Base-by-base conservation (phyloP, 2,113 vertebrate species). In the Dascyllus trimaculatus region DNA sequence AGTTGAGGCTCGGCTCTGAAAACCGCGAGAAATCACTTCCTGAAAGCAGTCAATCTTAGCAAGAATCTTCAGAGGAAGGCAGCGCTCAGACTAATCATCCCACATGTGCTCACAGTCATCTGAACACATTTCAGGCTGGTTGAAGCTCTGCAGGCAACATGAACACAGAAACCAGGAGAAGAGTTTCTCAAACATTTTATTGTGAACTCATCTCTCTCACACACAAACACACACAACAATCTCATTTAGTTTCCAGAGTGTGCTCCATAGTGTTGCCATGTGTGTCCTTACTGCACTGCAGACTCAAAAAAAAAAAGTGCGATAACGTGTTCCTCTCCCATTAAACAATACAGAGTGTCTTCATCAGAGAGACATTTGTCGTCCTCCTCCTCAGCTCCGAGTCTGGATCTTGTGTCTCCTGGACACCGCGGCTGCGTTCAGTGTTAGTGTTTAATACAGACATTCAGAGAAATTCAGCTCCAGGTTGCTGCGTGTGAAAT, bases 1-100 rank as follows among this genome's bases (percentile, higher is more conserved):
- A 67, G 64, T 53, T 64, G 84, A 85, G 59, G 49, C 71, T 71
- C 29, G 56, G 60, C 56, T 80, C 32, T 76, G 6, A 54, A 89
- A 88, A 89, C 87, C 84, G 45, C 85, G 78, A 88, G 83, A 86
- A 93, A 91, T 88, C 95, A 96, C 96, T 98, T 98, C 97, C 97
- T 97, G 96, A 95, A 95, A 92, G 92, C 94, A 59, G 29, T 58
- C 73, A 94, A 95, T 91, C 93, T 86, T 79, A 93, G 89, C 80
- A 52, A 84, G 66, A 79, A 71, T 87, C 87, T 89, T 76, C n/a
- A 84, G 70, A 66, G 78, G 84, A 85, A 86, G 78, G 59, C 76
- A 51, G 71, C 3, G 7, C 5, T 35, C 8, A 78, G 38, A 53
- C 66, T 48, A 29, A 77, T 45, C 51, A 65, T 52, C 35, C 49